phyloP scores from a whole-genome alignment of 92 coral and sea anemone genomes.

The Palythoa heliodiscus region DNA sequence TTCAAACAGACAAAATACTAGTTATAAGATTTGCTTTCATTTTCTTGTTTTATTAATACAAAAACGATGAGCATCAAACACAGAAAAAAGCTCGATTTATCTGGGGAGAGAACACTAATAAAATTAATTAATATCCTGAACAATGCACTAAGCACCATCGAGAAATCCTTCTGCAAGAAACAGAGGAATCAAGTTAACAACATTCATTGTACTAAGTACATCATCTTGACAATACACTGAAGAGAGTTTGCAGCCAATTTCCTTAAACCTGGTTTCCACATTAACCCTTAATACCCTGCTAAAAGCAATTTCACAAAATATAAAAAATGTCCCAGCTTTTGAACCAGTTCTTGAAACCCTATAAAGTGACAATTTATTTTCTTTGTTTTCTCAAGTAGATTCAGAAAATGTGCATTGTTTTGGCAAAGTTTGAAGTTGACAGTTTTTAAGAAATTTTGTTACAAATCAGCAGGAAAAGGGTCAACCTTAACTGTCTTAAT shows the following conservation, averaged over 20 bases:
- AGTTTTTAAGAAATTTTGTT: neutral
- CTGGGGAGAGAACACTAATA: neutral
- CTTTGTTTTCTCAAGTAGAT: too few species aligned
- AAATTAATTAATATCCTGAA: constrained; percentile 20
- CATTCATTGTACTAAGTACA: constrained; percentile 20
- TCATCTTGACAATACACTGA: neutral
- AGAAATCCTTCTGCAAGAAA: constrained; percentile 48
- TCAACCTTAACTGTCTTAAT: neutral
- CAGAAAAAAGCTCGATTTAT: neutral
- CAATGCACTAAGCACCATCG: constrained; percentile 37
- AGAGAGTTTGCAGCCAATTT: neutral
- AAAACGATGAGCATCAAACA: neutral
- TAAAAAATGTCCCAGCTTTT: too few species aligned
- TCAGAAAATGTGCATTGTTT: too few species aligned
- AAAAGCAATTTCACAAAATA: too few species aligned
- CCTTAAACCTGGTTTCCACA: neutral
- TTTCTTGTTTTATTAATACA: too few species aligned
- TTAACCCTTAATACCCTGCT: too few species aligned
- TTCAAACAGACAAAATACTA: too few species aligned
- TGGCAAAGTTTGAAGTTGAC: neutral
- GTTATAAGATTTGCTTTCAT: too few species aligned
- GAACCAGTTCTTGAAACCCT: too few species aligned
- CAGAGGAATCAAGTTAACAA: constrained; percentile 40
- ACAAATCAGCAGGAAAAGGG: neutral
- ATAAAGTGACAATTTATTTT: too few species aligned